Evolutionary conservation across 2,113 vertebrate genomes (phyloP), one percentile per base, ranked within the genome.

Genomic region (Equus przewalskii): DNA sequence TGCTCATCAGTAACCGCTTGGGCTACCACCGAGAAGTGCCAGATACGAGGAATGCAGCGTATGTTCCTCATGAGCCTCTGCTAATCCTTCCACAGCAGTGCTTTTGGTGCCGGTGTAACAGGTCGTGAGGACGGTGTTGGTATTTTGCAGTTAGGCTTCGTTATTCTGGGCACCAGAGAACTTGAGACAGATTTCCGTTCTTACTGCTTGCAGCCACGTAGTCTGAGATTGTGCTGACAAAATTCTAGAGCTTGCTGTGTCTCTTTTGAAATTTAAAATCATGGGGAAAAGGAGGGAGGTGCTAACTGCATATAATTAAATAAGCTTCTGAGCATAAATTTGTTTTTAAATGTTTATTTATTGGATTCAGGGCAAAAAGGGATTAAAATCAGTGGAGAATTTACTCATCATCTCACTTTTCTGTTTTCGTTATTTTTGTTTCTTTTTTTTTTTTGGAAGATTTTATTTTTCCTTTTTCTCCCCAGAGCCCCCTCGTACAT

Each of bases 1-100:
- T 99, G 97, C 99, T 99, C 13, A 99, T 99, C 97, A 99, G 99
- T 97, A 99, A 99, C 98, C 98, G 99, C 19, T 98, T 99, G 97
- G 99, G 99, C 28, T 99, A 98, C 97, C 99, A 99, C 92, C 95
- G 99, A 85, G 99, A 99, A 0, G 98, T 99, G 91, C 99, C 99
- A 0, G 99, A 99, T 95, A 99, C 99, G 30, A 99, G 99, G 97
- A 99, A 99, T 92, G 41, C 98, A 19, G 99, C 99, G 99, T 99
- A 98, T n/a, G 99, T 98, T 21, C 79, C 14, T 26, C n/a, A 30
- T 21, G 9, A 0, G 3, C n/a, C 83, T 67, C 36, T 67, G 54
- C 46, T 80, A 1, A 13, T 19, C 14, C n/a, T 5, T 64, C 33
- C 26, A 8, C 6, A 36, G 1, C 62, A 9, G 58, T 58, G 5